Evolutionary conservation across 1,140 invertebrate genomes (phyloP).

Genomic region (Protaetia brevitarsis): DNA sequence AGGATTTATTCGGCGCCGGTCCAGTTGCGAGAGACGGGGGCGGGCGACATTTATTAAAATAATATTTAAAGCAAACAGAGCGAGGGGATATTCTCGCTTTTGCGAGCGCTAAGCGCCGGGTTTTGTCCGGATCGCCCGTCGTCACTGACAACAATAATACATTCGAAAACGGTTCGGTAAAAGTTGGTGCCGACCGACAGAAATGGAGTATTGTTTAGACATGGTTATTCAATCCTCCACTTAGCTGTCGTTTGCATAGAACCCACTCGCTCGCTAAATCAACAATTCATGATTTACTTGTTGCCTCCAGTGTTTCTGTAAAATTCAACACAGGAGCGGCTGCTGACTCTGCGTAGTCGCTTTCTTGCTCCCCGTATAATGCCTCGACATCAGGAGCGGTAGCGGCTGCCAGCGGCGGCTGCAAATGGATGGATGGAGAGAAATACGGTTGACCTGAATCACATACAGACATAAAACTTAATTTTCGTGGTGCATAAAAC

Average conservation of each 20-base stretch:
- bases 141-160: slow-evolving; percentile 13
- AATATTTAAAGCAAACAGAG: slow-evolving; percentile 21
- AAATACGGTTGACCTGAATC: slow-evolving; percentile 8
- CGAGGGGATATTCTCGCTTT: not conserved
- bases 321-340: slow-evolving; percentile 15
- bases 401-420: too few relatives aligned
- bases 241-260: slow-evolving; percentile 39
- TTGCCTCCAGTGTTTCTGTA: slow-evolving; percentile 30
- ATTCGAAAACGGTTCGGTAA: slow-evolving; percentile 13
- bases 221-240: slow-evolving; percentile 38
- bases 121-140: not conserved
- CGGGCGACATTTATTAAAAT: slow-evolving; percentile 22
- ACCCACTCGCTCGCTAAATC: slow-evolving; percentile 28
- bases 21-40: not conserved
- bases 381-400: slow-evolving; percentile 1
- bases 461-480: slow-evolving; percentile 15
- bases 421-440: not conserved
- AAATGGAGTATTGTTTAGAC: slow-evolving; percentile 37
- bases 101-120: not conserved
- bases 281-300: slow-evolving; percentile 39
- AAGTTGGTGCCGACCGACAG: not conserved
- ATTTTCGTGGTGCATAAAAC: slow-evolving; percentile 14
- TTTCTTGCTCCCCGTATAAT: slow-evolving; percentile 6
- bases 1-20: not conserved
- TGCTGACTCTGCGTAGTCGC: too few relatives aligned